These are phyloP conservation scores for Chymomyza costata DNA, from an alignment of 1,140 invertebrate genomes.

Conservation along the genomic window DNA sequence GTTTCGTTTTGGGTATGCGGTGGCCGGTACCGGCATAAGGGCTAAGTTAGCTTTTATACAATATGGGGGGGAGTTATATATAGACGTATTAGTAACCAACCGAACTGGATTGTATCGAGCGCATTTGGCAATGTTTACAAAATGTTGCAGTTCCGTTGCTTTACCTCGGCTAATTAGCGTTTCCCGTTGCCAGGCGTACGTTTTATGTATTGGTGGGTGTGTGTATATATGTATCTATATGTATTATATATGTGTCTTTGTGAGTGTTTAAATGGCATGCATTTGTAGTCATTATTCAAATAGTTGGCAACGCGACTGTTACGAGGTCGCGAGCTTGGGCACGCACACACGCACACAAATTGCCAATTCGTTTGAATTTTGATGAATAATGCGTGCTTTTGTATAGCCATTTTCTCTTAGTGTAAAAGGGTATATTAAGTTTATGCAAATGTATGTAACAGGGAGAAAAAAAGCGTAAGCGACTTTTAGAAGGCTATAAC, in stretches of 20 bases:
- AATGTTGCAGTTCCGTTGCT: constrained; percentile 41
- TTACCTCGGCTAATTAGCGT: constrained; percentile 50
- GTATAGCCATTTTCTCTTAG: too few relatives aligned
- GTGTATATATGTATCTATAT: too few relatives aligned
- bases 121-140: constrained; percentile 48
- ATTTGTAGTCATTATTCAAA: constrained; percentile 28
- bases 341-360: constrained; percentile 32
- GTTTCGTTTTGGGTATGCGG: too few relatives aligned
- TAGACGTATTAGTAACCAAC: neutral
- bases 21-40: too few relatives aligned
- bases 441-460: too few relatives aligned
- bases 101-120: too few relatives aligned
- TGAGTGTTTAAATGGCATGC: constrained; percentile 11
- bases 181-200: constrained; percentile 23
- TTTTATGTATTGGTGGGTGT: too few relatives aligned
- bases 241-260: constrained; percentile 16
- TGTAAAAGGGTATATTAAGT: too few relatives aligned
- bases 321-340: constrained; percentile 7
- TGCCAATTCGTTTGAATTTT: constrained; percentile 52
- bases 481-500: too few relatives aligned
- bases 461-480: too few relatives aligned
- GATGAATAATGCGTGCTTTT: too few relatives aligned
- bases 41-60: too few relatives aligned
- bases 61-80: neutral
- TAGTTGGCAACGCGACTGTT: constrained; percentile 25